A percentile compares a stretch with the other conserved stretches of the same genome.
These are phyloP conservation scores for Craseonycteris thonglongyai DNA, from an alignment of 2,113 vertebrate genomes.

Conservation along the genomic window DNA sequence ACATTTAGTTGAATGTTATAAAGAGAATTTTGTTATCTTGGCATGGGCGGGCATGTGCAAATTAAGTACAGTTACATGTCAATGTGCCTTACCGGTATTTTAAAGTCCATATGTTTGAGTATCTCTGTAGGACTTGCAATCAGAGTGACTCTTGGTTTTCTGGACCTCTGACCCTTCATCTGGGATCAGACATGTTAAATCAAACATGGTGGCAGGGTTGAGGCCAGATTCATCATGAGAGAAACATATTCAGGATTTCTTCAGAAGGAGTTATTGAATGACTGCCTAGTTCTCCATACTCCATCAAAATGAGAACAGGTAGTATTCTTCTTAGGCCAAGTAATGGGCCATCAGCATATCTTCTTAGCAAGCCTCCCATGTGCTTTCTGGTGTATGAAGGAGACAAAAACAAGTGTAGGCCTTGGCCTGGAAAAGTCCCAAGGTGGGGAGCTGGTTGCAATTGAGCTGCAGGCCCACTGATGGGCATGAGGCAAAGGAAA, in stretches of 20 bases:
- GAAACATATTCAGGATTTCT: not conserved
- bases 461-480: not conserved
- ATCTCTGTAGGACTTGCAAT: not conserved
- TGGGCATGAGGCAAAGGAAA: too few species aligned
- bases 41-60: not conserved
- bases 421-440: not conserved
- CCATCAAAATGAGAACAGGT: not conserved
- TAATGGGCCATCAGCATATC: not conserved
- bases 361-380: not conserved
- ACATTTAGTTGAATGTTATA: not conserved
- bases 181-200: not conserved
- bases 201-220: not conserved
- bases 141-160: not conserved
- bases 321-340: not conserved
- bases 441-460: not conserved
- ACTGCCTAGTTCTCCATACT: not conserved
- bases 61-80: not conserved
- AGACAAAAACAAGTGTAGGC: not conserved
- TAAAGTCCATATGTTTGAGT: not conserved
- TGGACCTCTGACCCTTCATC: not conserved
- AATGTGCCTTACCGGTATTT: not conserved
- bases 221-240: not conserved
- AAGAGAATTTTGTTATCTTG: not conserved
- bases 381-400: not conserved
- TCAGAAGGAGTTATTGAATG: not conserved